Evolutionary conservation across 1,140 invertebrate species (phyloP), one percentile per base, ranked within the genome.

Genomic region (Eumaeus atala): DNA sequence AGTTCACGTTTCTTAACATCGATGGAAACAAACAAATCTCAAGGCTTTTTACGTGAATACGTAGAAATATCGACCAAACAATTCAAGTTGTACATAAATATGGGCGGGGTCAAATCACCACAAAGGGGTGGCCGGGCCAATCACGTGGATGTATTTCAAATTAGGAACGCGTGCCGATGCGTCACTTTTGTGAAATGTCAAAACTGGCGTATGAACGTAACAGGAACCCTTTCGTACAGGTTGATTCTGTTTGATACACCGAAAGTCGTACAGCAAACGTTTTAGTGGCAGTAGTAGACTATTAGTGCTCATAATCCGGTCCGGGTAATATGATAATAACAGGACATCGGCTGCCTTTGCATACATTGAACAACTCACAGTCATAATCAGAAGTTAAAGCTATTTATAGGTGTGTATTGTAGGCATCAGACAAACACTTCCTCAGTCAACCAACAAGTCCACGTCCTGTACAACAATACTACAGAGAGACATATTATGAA

Each of bases 141-240:
- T 71, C 59, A 37, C 51, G 48, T 42, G 48, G 18, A 9, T 9
- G 50, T 50, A 57, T 54, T 57, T 62, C 53, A 60, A 67, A 75
- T 69, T 69, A 59, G 51, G 64, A 66, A 67, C 68, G 68, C 58
- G 66, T 72, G 64, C 57, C 59, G 58, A 66, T 62, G 62, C 66
- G 62, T 68, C 60, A 64, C 62, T 56, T 56, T 51, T 62, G 48
- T 51, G 59, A 61, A 64, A 69, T 61, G 72, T 64, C 66, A 66
- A 66, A 67, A 60, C 60, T 70, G 70, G 70, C 64, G 62, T 73
- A 70, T 62, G 51, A 48, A 54, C 61, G 58, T 66, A 69, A 62
- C 51, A 58, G 61, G 63, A 67, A 65, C 59, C 64, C 14, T 53
- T 58, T 10, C 51, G 48, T 62, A 67, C 54, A 67, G 59, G 9